Percentiles rank a stretch among this genome's conserved stretches.
Evolutionary conservation across 1,140 invertebrate species (phyloP).

Genomic region (Geopemphigus sp.): DNA sequence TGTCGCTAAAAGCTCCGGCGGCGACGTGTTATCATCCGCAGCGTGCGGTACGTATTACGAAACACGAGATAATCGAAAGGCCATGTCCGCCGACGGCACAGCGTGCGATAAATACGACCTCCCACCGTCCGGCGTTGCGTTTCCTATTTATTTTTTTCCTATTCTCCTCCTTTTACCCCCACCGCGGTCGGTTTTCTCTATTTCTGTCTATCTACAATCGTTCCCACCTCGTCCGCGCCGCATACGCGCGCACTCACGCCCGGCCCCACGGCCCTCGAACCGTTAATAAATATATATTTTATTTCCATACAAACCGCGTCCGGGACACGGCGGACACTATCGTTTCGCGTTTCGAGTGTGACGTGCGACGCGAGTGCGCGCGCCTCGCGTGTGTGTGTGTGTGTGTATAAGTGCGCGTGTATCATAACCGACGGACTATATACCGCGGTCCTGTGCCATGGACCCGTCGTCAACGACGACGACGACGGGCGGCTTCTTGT

Average conservation of each 20-base stretch:
- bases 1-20: not conserved
- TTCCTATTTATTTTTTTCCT: not conserved
- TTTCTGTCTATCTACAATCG: too few relatives aligned
- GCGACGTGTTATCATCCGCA: constrained; percentile 44
- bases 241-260: not conserved
- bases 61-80: constrained; percentile 44
- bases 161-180: not conserved
- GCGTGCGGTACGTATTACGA: constrained; percentile 25
- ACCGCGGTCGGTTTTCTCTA: too few relatives aligned
- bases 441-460: not conserved
- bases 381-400: too few relatives aligned
- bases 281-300: too few relatives aligned
- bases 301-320: too few relatives aligned
- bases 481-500: constrained; percentile 22
- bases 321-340: not conserved
- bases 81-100: constrained; percentile 36
- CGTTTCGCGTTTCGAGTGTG: not conserved
- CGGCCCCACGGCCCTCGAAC: not conserved
- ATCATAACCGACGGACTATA: too few relatives aligned
- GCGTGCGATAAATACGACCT: constrained; percentile 44
- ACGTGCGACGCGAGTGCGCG: not conserved
- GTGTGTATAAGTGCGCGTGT: too few relatives aligned
- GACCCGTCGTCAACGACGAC: not conserved
- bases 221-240: not conserved
- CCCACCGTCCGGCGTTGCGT: constrained; percentile 4